These are phyloP conservation scores for Bombus ignitus DNA, from an alignment of 1,140 invertebrate species.

Conservation along the genomic window DNA sequence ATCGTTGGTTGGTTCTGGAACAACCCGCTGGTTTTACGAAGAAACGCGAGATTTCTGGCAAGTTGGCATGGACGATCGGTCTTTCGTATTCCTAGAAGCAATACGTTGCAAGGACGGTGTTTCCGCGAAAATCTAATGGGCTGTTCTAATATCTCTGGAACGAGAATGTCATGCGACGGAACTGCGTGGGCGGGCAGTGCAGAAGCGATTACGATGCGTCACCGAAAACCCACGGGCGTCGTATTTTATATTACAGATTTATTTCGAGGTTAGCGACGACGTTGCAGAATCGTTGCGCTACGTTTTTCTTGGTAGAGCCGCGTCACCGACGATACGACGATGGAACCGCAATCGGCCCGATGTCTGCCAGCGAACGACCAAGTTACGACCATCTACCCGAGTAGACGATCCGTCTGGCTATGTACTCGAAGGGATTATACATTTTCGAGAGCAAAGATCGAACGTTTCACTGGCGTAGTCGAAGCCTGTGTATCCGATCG, in stretches of 20 bases:
- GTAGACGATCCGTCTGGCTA: background rate
- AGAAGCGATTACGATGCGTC: constrained; percentile 43
- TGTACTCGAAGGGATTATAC: background rate
- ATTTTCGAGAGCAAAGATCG: background rate
- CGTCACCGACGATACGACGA: background rate
- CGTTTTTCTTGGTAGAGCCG: constrained; percentile 2
- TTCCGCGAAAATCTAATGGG: constrained; percentile 27
- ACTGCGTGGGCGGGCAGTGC: constrained; percentile 20
- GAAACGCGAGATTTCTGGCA: background rate
- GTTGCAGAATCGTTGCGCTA: constrained; percentile 9
- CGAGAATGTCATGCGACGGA: background rate
- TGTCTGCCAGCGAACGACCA: background rate
- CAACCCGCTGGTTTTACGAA: background rate
- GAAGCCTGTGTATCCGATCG: background rate
- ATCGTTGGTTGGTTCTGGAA: too few species aligned
- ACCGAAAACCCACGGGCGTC: background rate
- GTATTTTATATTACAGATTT: constrained; percentile 7
- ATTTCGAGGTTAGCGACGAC: constrained; percentile 20
- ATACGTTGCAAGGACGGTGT: background rate
- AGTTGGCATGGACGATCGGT: background rate
- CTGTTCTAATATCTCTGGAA: constrained; percentile 13
- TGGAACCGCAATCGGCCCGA: background rate
- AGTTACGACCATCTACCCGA: too few species aligned
- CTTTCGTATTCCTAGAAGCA: background rate
- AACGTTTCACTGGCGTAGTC: background rate